Conservation (phyloP, 1,140 invertebrate genomes). For the Maconellicoccus hirsutus region DNA sequence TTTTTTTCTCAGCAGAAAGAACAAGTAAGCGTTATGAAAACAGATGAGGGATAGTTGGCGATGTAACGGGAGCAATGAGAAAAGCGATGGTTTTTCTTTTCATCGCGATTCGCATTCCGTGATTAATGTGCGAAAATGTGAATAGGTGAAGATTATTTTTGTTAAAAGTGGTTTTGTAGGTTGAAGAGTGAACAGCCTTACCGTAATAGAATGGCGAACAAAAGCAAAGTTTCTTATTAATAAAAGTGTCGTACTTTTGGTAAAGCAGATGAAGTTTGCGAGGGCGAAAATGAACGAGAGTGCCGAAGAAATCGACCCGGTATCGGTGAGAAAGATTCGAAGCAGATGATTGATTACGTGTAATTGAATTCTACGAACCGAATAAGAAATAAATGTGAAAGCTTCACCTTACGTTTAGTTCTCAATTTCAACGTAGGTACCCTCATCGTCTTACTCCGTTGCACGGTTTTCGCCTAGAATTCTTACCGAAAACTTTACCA, state of each 20-base stretch:
- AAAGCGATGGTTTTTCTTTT: conserved; percentile 1
- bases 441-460: neutral
- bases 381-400: conserved; percentile 20
- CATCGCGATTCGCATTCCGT: neutral
- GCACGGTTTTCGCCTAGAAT: no score
- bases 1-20: no score
- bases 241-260: conserved; percentile 16
- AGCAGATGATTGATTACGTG: conserved; percentile 22
- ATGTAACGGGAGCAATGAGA: neutral
- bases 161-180: conserved; percentile 18
- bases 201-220: conserved; percentile 14
- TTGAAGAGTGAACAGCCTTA: conserved; percentile 10
- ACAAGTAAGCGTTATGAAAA: no score
- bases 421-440: neutral
- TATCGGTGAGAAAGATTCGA: neutral
- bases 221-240: conserved; percentile 22
- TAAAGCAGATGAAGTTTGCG: conserved; percentile 11
- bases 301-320: neutral
- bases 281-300: neutral
- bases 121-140: conserved; percentile 20
- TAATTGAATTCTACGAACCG: conserved; percentile 15
- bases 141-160: conserved; percentile 22
- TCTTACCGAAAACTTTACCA: neutral
- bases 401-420: conserved; percentile 12
- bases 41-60: neutral